Base-by-base conservation (phyloP, 2,888 invertebrate species). In the Icerya purchasi region DNA sequence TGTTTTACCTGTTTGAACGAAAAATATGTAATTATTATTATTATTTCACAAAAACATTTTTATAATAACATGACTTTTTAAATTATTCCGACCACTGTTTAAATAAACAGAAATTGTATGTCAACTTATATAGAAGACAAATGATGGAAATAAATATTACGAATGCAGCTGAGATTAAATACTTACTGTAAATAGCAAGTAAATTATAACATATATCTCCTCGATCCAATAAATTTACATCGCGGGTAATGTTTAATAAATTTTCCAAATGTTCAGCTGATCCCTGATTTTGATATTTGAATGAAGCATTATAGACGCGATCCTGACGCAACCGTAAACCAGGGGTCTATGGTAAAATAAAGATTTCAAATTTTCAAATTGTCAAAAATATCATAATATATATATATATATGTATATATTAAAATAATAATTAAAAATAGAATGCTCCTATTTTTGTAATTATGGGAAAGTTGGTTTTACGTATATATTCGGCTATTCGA, bases 171-270 rank as follows among this genome's bases (percentile, higher is more conserved):
- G n/a, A n/a, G n/a, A 54, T 19, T 36, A 14, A 50, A 50, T 50
- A 67, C 70, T 69, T 65, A 71, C 72, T 80, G 69, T 87, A 87
- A 53, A 80, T 80, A n/a, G 81, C 72, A 2, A 90, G 73, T 10
- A 89, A 75, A 66, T 84, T 82, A 66, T 81, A 81, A 70, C 83
- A 87, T 64, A 89, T 82, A 63, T 82, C 80, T 18, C 80, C 76
- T 2, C 87, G 77, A 69, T 86, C 84, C 57, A 85, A 81, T 65
- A 84, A 80, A 54, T 80, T 80, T 52, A 89, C 70, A 66, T 84
- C 83, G 68, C 80, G 83, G 0, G 88, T 86, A 0, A 86, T 82
- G 70, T 85, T 82, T 18, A 87, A 75, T 20, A 91, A 73, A 22
- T 83, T 81, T 73, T 89, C 86, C 3, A 91, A 70, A 23, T 81